Evolutionary conservation across 1,140 invertebrate genomes (phyloP), one percentile per base, ranked within the genome.

Genomic region (Drosophila ironensis): DNA sequence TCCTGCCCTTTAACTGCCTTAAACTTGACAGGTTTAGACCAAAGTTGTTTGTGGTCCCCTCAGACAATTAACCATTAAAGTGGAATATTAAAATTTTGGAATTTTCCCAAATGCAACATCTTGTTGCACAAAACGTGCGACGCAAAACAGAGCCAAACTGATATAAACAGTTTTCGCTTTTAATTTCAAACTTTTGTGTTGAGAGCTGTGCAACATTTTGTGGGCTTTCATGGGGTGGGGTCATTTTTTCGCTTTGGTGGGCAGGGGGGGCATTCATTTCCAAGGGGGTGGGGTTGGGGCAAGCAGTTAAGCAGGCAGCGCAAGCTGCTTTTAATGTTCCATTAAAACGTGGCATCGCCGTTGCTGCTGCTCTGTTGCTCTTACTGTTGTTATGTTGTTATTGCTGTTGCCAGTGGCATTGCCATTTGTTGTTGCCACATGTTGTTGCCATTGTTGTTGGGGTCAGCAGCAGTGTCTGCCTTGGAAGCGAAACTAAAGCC

Each of bases 301-400:
- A n/a, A n/a, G 47, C 52, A 52, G 63, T 72, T 75, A 75, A 75
- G 47, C 59, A 52, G 59, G 37, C 64, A 68, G 35, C 71, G 56
- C 76, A 81, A 81, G 76, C 77, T 82, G 78, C 78, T 84, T 73
- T 82, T 82, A 84, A 82, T 82, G 72, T 82, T 60, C 69, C 78
- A 77, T 77, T 82, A 72, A 82, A 77, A 75, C 56, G 70, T 57
- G 59, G 51, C 66, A 24, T 8, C 38, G 30, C 30, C 14, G 27
- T 38, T 59, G 54, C 27, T 35, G 45, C 17, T 20, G 11, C 24
- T n/a, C n/a, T n/a, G n/a, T n/a, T n/a, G n/a, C n/a, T n/a, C n/a
- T n/a, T n/a, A n/a, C n/a, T n/a, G n/a, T n/a, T n/a, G n/a, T n/a
- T n/a, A 24, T 50, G 28, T 41, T 45, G 30, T 44, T 70, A 35